Percentiles rank a stretch among this genome's conserved stretches.
These are phyloP conservation scores for Chrysina gloriosa DNA, from an alignment of 2,888 invertebrate species.

Conservation along the genomic window DNA sequence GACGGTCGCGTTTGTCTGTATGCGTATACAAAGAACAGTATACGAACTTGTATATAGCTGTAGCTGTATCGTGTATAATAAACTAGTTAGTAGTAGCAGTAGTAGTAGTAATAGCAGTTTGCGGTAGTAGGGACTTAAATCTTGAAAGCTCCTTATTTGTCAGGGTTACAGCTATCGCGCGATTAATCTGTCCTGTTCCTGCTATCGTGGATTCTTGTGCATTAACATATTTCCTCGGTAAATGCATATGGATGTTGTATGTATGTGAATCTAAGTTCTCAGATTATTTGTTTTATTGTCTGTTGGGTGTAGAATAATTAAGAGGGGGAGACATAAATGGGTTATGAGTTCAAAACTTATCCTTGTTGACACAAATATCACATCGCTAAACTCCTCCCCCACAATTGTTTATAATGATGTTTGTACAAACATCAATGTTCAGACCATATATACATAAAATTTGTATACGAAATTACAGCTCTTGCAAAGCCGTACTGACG, in stretches of 20 bases:
- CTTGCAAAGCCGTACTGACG: no score
- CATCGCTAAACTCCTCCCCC: no score
- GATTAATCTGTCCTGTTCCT: slow-evolving; percentile 5
- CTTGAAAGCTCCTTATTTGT: slow-evolving; percentile 40
- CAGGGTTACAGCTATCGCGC: slow-evolving; percentile 17
- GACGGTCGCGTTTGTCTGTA: slow-evolving; percentile 20
- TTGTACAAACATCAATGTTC: no score
- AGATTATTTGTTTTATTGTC: not conserved
- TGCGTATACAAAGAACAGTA: slow-evolving; percentile 4
- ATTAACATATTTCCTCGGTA: slow-evolving; percentile 21
- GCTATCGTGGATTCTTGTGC: not conserved
- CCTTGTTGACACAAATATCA: no score
- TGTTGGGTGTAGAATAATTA: no score
- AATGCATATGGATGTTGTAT: not conserved
- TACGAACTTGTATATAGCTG: not conserved
- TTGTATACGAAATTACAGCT: no score
- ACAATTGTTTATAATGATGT: no score
- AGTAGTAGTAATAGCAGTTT: slow-evolving; percentile 27
- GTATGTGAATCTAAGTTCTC: not conserved
- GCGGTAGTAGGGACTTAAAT: slow-evolving; percentile 32
- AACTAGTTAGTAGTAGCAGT: slow-evolving; percentile 11
- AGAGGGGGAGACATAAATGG: no score
- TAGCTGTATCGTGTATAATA: not conserved
- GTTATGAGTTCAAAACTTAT: no score
- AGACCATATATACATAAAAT: no score